These are phyloP conservation scores for Ictalurus punctatus DNA, from an alignment of 2,113 vertebrate species.

Conservation along the genomic window DNA sequence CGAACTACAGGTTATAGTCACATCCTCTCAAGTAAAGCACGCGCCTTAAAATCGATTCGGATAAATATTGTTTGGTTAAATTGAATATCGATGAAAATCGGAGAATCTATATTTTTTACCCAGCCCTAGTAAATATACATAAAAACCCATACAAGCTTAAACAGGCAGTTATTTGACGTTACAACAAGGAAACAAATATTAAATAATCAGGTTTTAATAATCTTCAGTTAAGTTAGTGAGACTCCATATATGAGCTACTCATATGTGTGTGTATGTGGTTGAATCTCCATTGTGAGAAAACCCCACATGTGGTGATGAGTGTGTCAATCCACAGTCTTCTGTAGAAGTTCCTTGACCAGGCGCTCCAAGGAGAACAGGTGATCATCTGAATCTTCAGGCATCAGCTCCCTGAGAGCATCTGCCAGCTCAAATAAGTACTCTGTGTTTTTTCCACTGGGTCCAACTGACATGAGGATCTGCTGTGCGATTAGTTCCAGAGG, in stretches of 20 bases:
- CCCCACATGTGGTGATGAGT: too few relatives aligned
- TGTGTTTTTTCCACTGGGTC: conserved; percentile 89
- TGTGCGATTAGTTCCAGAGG: conserved; percentile 91
- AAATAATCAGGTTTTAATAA: neutral
- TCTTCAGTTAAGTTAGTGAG: neutral
- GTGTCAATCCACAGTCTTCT: conserved; percentile 36
- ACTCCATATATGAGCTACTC: neutral
- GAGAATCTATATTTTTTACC: too few relatives aligned
- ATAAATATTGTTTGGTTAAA: too few relatives aligned
- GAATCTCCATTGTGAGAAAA: neutral
- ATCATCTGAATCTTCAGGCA: conserved; percentile 87
- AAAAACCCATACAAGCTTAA: neutral
- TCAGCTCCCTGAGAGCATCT: conserved; percentile 81
- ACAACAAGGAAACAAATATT: neutral
- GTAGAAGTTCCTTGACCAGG: conserved; percentile 82
- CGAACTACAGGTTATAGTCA: too few relatives aligned
- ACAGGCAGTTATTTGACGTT: neutral
- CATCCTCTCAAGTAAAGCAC: too few relatives aligned
- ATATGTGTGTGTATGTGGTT: neutral
- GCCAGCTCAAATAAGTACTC: conserved; percentile 96
- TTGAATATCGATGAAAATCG: too few relatives aligned
- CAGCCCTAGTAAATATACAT: neutral
- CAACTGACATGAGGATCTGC: conserved; percentile 85
- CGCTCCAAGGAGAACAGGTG: conserved; percentile 93
- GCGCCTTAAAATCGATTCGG: too few relatives aligned